These are phyloP conservation scores for Phylloscopus collybita DNA, from an alignment of 2,797 vertebrate species.

Conservation along the genomic window DNA sequence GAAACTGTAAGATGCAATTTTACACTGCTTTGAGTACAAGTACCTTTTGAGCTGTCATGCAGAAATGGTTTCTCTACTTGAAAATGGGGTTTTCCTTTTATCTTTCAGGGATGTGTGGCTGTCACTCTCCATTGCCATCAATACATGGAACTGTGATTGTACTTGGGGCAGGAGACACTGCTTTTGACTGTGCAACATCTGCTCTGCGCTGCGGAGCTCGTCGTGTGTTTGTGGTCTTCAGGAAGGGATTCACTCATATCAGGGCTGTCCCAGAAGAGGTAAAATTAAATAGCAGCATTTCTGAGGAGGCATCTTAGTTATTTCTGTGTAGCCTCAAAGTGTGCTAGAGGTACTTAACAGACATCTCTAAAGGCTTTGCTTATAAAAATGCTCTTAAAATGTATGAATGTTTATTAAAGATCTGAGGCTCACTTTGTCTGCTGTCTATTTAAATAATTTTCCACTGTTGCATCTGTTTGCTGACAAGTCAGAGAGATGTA, in stretches of 20 bases:
- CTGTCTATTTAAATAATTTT: not conserved
- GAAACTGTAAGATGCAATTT: constrained; percentile 84
- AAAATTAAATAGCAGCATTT: constrained; percentile 61
- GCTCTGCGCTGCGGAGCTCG: constrained; percentile 92
- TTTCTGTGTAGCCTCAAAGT: not conserved
- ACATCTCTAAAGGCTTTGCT: not conserved
- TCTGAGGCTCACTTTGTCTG: not conserved
- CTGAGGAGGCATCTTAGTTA: constrained; percentile 2
- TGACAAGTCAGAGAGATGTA: not conserved
- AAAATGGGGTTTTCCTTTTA: constrained; percentile 79
- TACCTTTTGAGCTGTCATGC: constrained; percentile 82
- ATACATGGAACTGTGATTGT: constrained; percentile 88
- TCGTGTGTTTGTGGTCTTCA: constrained; percentile 89
- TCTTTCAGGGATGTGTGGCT: constrained; percentile 89
- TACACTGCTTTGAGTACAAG: constrained; percentile 83
- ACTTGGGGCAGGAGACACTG: constrained; percentile 93
- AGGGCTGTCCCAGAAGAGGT: constrained; percentile 97
- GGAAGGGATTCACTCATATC: constrained; percentile 94
- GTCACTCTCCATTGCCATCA: constrained; percentile 83
- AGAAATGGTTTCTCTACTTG: constrained; percentile 79
- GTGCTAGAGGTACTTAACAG: not conserved
- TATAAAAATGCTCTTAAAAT: not conserved
- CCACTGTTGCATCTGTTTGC: not conserved
- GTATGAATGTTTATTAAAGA: not conserved
- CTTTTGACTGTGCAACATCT: constrained; percentile 96